Conservation (phyloP, 2,113 vertebrate species). For the Etheostoma spectabile region DNA sequence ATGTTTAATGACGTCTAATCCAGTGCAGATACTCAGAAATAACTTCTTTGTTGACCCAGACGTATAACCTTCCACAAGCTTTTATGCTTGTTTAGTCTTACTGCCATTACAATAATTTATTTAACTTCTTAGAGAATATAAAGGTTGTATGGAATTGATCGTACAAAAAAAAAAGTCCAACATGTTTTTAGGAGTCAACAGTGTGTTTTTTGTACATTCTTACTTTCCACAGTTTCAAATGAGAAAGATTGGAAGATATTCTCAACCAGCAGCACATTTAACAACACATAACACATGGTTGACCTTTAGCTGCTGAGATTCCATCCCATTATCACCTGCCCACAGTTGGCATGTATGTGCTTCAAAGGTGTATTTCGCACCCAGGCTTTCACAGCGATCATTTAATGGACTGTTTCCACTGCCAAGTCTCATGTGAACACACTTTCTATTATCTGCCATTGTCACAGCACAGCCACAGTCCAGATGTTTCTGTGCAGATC, state of each 20-base stretch:
- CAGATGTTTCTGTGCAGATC: slow-evolving; percentile 42
- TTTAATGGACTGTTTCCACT: slow-evolving; percentile 37
- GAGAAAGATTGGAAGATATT: background rate
- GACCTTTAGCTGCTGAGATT: slow-evolving; percentile 56
- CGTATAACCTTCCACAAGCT: background rate
- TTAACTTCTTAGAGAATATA: background rate
- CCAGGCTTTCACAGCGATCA: slow-evolving; percentile 33
- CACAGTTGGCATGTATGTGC: slow-evolving; percentile 34
- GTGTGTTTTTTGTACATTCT: background rate
- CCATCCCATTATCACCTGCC: slow-evolving; percentile 69
- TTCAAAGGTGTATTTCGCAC: slow-evolving; percentile 55
- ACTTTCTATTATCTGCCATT: slow-evolving; percentile 35
- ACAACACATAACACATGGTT: slow-evolving; percentile 20
- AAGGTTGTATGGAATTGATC: background rate
- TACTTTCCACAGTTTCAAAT: background rate
- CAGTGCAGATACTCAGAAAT: background rate
- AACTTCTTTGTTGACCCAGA: background rate
- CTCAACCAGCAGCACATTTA: slow-evolving; percentile 3
- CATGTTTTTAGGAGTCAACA: background rate
- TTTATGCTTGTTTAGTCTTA: background rate
- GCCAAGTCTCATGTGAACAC: slow-evolving; percentile 44
- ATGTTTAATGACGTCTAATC: slow-evolving; percentile 16
- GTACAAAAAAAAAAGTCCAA: background rate
- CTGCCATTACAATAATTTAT: background rate
- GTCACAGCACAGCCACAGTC: slow-evolving; percentile 10